These are phyloP conservation scores for Rhabdomys dilectus DNA, from an alignment of 2,113 vertebrate genomes.

Conservation along the genomic window DNA sequence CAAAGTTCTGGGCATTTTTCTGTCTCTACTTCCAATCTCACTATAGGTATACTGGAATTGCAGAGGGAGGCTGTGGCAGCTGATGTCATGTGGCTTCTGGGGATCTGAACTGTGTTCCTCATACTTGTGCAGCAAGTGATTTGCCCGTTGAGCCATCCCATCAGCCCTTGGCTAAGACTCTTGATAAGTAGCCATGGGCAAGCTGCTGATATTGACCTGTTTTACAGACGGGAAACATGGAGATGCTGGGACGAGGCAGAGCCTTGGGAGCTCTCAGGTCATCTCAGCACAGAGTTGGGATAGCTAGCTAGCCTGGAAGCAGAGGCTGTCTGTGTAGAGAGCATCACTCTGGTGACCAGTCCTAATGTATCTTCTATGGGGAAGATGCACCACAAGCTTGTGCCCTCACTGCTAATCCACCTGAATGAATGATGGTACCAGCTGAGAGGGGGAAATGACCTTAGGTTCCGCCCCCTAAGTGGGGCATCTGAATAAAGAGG, in stretches of 20 bases:
- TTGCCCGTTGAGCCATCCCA: neutral
- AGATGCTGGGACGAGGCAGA: neutral
- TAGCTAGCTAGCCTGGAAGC: neutral
- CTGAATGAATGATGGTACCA: neutral
- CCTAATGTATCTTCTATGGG: neutral
- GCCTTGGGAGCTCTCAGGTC: neutral
- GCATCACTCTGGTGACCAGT: neutral
- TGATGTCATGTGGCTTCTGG: neutral
- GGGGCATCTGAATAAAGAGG: neutral
- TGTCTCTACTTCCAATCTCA: neutral
- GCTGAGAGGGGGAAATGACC: neutral
- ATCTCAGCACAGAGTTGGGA: neutral
- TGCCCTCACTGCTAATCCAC: neutral
- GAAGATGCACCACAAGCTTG: neutral
- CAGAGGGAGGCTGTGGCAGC: neutral
- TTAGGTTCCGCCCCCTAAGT: neutral
- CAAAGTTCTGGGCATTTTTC: neutral
- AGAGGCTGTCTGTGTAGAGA: neutral
- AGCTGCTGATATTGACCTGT: neutral
- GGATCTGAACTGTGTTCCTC: neutral
- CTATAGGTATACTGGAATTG: neutral
- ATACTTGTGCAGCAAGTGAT: neutral
- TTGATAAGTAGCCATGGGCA: rapidly evolving
- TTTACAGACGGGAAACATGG: neutral
- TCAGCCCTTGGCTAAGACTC: neutral